A percentile compares a stretch with the other conserved stretches of the same genome.
phyloP scores from a whole-genome alignment of 2,113 vertebrate species.

The Zingel zingel region DNA sequence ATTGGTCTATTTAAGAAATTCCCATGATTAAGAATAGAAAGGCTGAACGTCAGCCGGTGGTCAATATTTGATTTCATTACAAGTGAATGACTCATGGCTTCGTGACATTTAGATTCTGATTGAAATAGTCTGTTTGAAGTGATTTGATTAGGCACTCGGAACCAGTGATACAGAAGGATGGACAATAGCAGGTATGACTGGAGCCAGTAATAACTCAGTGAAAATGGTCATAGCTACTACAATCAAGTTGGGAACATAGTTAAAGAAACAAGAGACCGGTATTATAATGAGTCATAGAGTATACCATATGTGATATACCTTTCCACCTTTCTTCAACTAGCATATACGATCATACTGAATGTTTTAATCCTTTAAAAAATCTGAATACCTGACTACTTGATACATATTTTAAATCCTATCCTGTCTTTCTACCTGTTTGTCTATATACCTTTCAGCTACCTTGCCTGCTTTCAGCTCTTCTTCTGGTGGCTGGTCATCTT shows the following conservation, averaged over 20 bases:
- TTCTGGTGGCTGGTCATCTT: slow-evolving; percentile 18
- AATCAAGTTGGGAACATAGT: neutral
- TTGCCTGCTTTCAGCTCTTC: slow-evolving; percentile 30
- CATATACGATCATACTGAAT: neutral
- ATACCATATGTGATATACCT: neutral
- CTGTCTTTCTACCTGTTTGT: neutral
- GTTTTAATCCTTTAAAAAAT: no score
- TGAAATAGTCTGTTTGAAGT: neutral
- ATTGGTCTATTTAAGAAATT: neutral
- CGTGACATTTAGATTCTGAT: neutral
- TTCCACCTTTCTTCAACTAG: neutral
- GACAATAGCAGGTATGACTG: neutral
- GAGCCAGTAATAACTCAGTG: neutral
- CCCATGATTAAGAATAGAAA: neutral
- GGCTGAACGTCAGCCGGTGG: neutral
- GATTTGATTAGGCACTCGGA: neutral
- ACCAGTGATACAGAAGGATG: neutral
- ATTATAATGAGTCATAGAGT: neutral
- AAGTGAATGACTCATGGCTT: neutral
- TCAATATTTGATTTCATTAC: neutral
- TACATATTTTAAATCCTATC: no score
- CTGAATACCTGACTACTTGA: no score
- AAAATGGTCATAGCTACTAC: neutral
- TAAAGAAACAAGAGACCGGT: neutral
- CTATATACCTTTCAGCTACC: slow-evolving; percentile 3